phyloP scores from a whole-genome alignment of 1,140 invertebrate genomes.

The Trichonephila clavipes region DNA sequence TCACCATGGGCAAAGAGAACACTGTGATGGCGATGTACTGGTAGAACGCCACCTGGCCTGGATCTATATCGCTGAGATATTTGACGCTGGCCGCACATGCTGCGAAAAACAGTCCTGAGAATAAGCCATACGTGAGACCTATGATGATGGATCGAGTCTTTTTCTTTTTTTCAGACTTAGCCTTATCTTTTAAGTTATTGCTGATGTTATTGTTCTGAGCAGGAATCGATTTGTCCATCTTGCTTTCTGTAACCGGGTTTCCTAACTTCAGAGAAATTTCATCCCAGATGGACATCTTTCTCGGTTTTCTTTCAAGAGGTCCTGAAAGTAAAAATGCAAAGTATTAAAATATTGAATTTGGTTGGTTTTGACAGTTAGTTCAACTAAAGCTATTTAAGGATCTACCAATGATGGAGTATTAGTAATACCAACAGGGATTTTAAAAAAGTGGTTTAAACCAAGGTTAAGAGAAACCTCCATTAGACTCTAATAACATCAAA shows the following conservation, averaged over 20 bases:
- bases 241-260: not conserved
- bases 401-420: too few species aligned
- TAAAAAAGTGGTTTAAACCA: too few species aligned
- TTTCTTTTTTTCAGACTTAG: not conserved
- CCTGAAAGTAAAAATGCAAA: not conserved
- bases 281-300: slow-evolving; percentile 17
- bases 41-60: slow-evolving; percentile 91
- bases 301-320: not conserved
- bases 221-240: not conserved
- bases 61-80: slow-evolving; percentile 88
- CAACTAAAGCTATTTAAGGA: too few species aligned
- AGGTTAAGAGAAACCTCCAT: too few species aligned
- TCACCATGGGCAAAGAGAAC: slow-evolving; percentile 90
- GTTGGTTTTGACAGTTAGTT: too few species aligned
- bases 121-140: slow-evolving; percentile 66
- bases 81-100: slow-evolving; percentile 94
- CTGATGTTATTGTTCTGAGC: not conserved
- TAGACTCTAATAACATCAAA: too few species aligned
- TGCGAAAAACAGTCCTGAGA: slow-evolving; percentile 92
- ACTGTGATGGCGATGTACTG: slow-evolving; percentile 90
- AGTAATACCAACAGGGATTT: too few species aligned
- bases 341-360: not conserved
- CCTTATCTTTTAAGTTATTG: not conserved
- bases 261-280: not conserved
- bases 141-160: slow-evolving; percentile 40